A percentile compares a stretch with the other conserved stretches of the same genome.
Conservation (phyloP, 2,888 invertebrate genomes). For the Eupelmus urozonus region DNA sequence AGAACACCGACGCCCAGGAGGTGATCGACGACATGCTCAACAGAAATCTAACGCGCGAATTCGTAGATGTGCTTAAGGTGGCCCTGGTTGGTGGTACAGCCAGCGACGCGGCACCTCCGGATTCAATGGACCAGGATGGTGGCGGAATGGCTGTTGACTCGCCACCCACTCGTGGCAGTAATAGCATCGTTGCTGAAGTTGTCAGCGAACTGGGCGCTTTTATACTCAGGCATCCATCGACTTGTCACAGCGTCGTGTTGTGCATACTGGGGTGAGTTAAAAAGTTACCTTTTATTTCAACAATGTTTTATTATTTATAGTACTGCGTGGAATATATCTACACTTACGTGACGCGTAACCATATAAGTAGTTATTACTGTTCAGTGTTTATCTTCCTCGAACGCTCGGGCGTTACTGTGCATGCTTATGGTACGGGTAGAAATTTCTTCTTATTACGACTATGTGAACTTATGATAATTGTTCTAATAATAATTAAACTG, state of each 20-base stretch:
- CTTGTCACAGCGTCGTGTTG: conserved; percentile 82
- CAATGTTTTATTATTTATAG: neutral
- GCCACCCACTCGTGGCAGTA: conserved; percentile 75
- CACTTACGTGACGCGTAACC: too few relatives aligned
- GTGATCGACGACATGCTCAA: conserved; percentile 92
- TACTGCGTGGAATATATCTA: too few relatives aligned
- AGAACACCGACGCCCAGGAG: conserved; percentile 87
- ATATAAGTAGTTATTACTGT: too few relatives aligned
- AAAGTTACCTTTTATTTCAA: conserved; percentile 11
- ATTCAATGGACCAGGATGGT: conserved; percentile 83
- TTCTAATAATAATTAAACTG: too few relatives aligned
- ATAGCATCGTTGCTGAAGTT: conserved; percentile 82
- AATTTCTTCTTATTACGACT: too few relatives aligned
- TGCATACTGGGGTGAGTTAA: conserved; percentile 81
- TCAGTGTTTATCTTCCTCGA: too few relatives aligned
- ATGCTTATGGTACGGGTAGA: too few relatives aligned
- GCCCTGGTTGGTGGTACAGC: conserved; percentile 85
- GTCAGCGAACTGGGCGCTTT: conserved; percentile 90
- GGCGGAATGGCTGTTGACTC: conserved; percentile 85
- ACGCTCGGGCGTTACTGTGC: too few relatives aligned
- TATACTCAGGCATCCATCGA: conserved; percentile 83
- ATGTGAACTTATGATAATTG: too few relatives aligned
- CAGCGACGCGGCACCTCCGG: conserved; percentile 79
- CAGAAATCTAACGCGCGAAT: conserved; percentile 91
- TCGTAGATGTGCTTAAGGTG: conserved; percentile 89